A percentile compares a stretch with the other conserved stretches of the same genome.
These are phyloP conservation scores for Halocaridina rubra DNA, from an alignment of 2,888 invertebrate species.

Conservation along the genomic window DNA sequence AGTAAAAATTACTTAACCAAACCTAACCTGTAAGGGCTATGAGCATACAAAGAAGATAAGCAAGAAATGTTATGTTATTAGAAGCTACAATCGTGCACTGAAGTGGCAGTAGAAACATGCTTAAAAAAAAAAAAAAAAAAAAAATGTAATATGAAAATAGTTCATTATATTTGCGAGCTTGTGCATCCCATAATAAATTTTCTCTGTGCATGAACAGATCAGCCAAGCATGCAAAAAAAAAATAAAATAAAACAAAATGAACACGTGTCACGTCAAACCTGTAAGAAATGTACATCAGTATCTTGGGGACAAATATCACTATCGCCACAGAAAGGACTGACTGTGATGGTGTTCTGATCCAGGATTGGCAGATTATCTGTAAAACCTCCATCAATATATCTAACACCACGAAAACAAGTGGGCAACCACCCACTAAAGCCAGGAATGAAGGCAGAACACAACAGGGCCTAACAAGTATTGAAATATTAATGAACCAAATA, in stretches of 20 bases:
- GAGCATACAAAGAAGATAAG: too few species aligned
- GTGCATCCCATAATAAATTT: too few species aligned
- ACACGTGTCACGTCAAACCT: neutral
- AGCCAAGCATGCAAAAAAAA: neutral
- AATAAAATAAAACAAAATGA: neutral
- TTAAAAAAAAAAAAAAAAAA: neutral
- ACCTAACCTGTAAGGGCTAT: too few species aligned
- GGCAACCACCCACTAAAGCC: slow-evolving; percentile 73
- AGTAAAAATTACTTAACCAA: too few species aligned
- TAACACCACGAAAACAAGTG: slow-evolving; percentile 68
- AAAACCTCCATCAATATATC: slow-evolving; percentile 74
- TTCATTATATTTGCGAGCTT: too few species aligned
- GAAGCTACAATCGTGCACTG: too few species aligned
- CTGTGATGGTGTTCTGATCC: slow-evolving; percentile 72
- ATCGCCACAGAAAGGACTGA: slow-evolving; percentile 74
- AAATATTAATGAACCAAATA: too few species aligned
- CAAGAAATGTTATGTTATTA: too few species aligned
- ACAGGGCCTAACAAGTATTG: slow-evolving; percentile 53
- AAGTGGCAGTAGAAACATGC: too few species aligned
- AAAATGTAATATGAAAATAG: neutral
- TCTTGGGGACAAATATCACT: slow-evolving; percentile 72
- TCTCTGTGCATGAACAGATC: too few species aligned
- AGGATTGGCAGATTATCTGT: slow-evolving; percentile 73
- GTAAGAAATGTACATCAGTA: slow-evolving; percentile 15
- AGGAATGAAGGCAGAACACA: slow-evolving; percentile 70